Base-by-base conservation (phyloP, 2,888 invertebrate genomes). In the Rugalucina vietnamica region DNA sequence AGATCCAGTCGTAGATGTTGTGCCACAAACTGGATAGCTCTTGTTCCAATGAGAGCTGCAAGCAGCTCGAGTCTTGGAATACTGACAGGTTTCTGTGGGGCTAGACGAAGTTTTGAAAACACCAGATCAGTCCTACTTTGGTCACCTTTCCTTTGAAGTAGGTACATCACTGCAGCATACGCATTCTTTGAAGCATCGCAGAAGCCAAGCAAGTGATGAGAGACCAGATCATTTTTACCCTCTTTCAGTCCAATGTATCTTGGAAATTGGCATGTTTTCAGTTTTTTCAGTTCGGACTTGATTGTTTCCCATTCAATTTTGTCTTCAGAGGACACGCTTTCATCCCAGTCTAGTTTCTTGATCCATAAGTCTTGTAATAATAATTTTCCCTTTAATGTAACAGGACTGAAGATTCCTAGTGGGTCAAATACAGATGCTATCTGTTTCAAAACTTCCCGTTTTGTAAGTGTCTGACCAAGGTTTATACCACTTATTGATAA, bases 281-380 rank as follows among this genome's bases (percentile, higher is more conserved):
- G 34, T 69, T 10, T 71, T 4, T n/a, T 10, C 10, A 39, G 37
- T 10, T 36, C 43, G n/a, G n/a, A 24, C n/a, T 36, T 1, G 21
- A 76, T 69, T 5, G 39, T 34, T 10, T 24, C 32, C 76, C 76
- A 69, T 36, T 39, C 12, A 21, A 0, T 27, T 8, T 21, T 14
- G 43, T 76, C 69, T 76, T 76, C n/a, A 2, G 37, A n/a, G 4
- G 37, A 21, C 8, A 71, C 8, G 8, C 12, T 71, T 14, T 77
- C 77, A 65, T 77, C 77, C 77, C 70, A 77, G 0, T 60, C 36
- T 29, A 70, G 29, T 8, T 50, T 32, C 49, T 70, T 12, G n/a
- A 3, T 77, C 77, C 77, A 77, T 34, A 77, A 36, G 4, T n/a
- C 18, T 50, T 77, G 77, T n/a, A 77, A 5, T 4, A 77, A 32